Percentiles rank a stretch among this genome's conserved stretches.
Conservation (phyloP, 2,888 invertebrate genomes). For the Physocephala rufipes region DNA sequence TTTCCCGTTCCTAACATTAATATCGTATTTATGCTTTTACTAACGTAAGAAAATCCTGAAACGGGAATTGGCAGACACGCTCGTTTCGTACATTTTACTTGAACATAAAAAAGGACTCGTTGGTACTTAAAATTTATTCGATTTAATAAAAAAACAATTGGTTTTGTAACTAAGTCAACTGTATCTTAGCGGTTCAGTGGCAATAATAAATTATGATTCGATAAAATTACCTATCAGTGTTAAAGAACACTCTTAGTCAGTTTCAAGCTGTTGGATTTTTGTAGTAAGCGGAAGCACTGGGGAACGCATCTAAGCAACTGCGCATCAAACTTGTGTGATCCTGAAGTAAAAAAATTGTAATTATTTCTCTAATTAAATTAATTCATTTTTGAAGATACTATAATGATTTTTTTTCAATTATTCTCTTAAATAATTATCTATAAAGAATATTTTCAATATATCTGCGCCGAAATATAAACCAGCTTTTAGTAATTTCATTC, state of each 20-base stretch:
- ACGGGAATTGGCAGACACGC: neutral
- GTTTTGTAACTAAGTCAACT: slow-evolving; percentile 29
- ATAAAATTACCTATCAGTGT: slow-evolving; percentile 1
- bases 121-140: slow-evolving; percentile 20
- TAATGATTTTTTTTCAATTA: too few relatives aligned
- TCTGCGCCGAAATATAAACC: neutral
- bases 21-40: slow-evolving; percentile 9
- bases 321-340: neutral
- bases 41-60: slow-evolving; percentile 21
- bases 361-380: too few relatives aligned
- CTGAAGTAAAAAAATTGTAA: neutral
- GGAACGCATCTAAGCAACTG: neutral
- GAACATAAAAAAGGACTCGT: neutral
- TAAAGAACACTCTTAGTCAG: neutral
- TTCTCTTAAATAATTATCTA: too few relatives aligned
- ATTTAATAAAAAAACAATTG: slow-evolving; percentile 31
- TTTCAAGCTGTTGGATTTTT: neutral
- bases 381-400: too few relatives aligned
- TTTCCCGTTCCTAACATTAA: slow-evolving; percentile 44
- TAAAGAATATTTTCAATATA: slow-evolving; percentile 27
- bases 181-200: slow-evolving; percentile 18
- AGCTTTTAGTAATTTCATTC: too few relatives aligned
- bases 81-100: neutral
- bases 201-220: slow-evolving; percentile 9
- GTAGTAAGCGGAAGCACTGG: neutral